phyloP scores from a whole-genome alignment of 2,888 invertebrate species.

The Cephus pygmeus region DNA sequence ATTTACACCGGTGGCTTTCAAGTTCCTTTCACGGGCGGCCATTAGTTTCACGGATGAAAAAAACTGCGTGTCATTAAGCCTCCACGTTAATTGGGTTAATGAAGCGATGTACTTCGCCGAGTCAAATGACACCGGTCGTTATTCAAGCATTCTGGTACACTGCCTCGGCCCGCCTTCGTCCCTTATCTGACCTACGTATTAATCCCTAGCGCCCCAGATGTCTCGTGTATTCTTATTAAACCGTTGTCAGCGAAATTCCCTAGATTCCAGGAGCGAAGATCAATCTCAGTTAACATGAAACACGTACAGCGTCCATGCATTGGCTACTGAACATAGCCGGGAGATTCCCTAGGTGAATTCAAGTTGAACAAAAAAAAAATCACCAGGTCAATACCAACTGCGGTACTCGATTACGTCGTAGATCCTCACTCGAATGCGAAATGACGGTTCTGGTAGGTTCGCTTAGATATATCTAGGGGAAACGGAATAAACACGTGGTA shows the following conservation, averaged over 20 bases:
- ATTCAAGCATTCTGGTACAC: neutral
- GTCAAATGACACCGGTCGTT: conserved; percentile 40
- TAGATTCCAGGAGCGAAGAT: neutral
- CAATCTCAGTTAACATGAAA: neutral
- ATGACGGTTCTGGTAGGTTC: neutral
- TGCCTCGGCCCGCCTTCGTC: neutral
- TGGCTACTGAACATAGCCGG: neutral
- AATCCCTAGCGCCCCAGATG: neutral
- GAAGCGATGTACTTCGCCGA: conserved; percentile 48
- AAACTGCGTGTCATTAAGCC: conserved; percentile 49
- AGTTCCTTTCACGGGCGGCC: conserved; percentile 27
- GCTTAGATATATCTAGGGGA: neutral
- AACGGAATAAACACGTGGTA: neutral
- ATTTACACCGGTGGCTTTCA: neutral
- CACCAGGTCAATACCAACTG: neutral
- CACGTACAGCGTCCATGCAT: neutral
- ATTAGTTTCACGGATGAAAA: conserved; percentile 44
- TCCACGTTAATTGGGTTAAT: conserved; percentile 57
- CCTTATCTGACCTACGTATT: neutral
- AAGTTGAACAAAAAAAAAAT: neutral
- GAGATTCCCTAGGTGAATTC: neutral
- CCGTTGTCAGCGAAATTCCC: neutral
- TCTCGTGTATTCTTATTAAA: neutral
- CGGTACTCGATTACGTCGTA: neutral
- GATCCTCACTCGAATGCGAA: neutral